Percentiles rank a stretch among this genome's conserved stretches.
These are phyloP conservation scores for Pseudomyrmex concolor DNA, from an alignment of 1,140 invertebrate species.

Conservation along the genomic window DNA sequence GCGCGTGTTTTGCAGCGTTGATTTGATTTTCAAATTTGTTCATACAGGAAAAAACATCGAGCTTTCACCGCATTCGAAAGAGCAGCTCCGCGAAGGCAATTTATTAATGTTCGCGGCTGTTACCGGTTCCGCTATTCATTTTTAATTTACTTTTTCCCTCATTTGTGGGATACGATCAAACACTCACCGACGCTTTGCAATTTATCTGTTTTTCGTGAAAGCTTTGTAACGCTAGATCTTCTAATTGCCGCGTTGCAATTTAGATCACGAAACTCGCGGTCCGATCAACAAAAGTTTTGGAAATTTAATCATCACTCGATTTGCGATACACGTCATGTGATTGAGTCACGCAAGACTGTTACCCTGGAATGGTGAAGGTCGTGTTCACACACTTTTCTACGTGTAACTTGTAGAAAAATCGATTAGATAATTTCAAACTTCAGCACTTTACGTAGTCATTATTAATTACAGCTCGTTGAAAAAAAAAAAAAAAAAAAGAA, in stretches of 20 bases:
- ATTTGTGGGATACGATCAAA: conserved; percentile 9
- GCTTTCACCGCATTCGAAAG: not conserved
- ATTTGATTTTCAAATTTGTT: conserved; percentile 1
- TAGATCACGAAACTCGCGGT: not conserved
- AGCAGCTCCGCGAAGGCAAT: not conserved
- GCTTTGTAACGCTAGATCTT: conserved; percentile 32
- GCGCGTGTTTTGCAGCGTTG: not conserved
- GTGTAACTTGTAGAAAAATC: conserved; percentile 12
- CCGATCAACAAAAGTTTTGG: conserved; percentile 36
- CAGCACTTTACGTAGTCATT: not conserved
- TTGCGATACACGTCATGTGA: conserved; percentile 11
- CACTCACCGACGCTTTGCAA: conserved; percentile 25
- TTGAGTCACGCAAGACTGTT: conserved; percentile 13
- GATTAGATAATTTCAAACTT: not conserved
- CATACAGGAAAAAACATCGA: not conserved
- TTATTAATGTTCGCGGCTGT: not conserved
- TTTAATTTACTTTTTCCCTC: conserved; percentile 1
- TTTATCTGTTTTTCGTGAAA: conserved; percentile 47
- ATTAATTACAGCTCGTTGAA: conserved; percentile 4
- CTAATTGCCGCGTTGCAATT: conserved; percentile 34
- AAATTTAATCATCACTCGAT: conserved; percentile 13
- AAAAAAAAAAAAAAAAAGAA: too few species aligned
- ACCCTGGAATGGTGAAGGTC: conserved; percentile 47
- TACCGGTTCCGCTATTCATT: not conserved
- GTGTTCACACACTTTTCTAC: conserved; percentile 4